A percentile compares a stretch with the other conserved stretches of the same genome.
Conservation (phyloP, 2,113 vertebrate species). For the Struthio camelus region DNA sequence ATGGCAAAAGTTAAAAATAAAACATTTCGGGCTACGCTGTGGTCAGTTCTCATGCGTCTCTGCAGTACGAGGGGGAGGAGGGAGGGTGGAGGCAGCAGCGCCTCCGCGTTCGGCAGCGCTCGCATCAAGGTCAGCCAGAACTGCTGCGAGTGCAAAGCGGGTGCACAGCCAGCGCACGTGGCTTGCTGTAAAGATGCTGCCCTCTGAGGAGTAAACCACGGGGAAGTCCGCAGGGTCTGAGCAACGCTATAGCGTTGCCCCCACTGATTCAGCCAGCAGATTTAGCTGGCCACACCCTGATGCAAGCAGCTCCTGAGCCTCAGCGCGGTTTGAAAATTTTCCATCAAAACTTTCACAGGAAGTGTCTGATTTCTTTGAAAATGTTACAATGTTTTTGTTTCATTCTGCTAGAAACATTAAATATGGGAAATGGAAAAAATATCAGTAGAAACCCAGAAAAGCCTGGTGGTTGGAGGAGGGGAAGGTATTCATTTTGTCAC, state of each 20-base stretch:
- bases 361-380: conserved; percentile 32
- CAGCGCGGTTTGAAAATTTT: neutral
- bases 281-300: neutral
- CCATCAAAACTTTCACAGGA: conserved; percentile 33
- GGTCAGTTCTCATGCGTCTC: conserved; percentile 13
- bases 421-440: neutral
- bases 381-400: conserved; percentile 34
- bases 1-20: conserved; percentile 69
- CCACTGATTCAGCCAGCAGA: neutral
- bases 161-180: neutral
- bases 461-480: neutral
- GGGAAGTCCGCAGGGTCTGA: neutral
- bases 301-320: neutral
- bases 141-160: conserved; percentile 6
- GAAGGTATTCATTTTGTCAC: neutral
- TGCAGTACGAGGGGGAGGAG: conserved; percentile 15
- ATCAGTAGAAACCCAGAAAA: neutral
- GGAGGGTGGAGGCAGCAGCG: neutral
- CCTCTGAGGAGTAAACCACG: neutral
- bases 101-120: conserved; percentile 25
- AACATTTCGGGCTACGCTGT: neutral
- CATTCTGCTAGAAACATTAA: conserved; percentile 11
- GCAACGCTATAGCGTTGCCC: neutral
- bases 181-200: neutral
- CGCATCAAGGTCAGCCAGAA: conserved; percentile 49